Evolutionary conservation across 1,140 invertebrate genomes (phyloP).

Genomic region (Drosophila suzukii): DNA sequence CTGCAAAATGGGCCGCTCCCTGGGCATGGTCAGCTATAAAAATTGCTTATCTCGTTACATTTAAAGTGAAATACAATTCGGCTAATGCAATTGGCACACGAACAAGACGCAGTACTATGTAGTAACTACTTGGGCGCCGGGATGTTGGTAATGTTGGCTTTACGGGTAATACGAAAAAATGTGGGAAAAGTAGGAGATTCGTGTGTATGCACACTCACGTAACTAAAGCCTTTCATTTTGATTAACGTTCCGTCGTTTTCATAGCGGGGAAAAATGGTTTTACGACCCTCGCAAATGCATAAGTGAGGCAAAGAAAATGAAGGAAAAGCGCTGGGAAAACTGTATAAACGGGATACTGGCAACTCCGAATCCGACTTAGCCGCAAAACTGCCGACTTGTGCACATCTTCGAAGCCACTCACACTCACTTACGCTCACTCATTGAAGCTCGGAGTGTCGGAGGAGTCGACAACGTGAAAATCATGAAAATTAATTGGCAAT

Average conservation of each 20-base stretch:
- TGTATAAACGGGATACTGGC: neutral
- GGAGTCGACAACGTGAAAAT: constrained; percentile 37
- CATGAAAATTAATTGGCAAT: constrained; percentile 77
- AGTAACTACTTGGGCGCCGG: neutral
- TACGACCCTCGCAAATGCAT: constrained; percentile 10
- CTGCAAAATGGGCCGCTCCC: constrained; percentile 23
- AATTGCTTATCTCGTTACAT: constrained; percentile 67
- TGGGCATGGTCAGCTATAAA: constrained; percentile 48
- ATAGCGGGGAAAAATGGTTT: constrained; percentile 37
- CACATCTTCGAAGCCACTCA: constrained; percentile 18
- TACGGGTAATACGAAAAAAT: too few species aligned
- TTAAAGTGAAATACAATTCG: constrained; percentile 79
- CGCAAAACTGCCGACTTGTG: constrained; percentile 34
- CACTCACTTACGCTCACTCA: neutral
- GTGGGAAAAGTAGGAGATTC: neutral
- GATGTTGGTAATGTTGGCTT: neutral
- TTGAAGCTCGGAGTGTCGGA: neutral
- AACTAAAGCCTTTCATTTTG: constrained; percentile 51
- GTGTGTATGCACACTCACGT: constrained; percentile 33
- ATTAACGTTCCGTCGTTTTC: constrained; percentile 30
- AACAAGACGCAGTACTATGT: constrained; percentile 3
- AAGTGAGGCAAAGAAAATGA: too few species aligned
- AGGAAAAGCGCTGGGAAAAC: neutral
- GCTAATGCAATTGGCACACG: constrained; percentile 76
- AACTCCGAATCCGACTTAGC: constrained; percentile 9